Evolutionary conservation across 2,113 vertebrate genomes (phyloP), one percentile per base, ranked within the genome.

Genomic region (Colinus virginianus): DNA sequence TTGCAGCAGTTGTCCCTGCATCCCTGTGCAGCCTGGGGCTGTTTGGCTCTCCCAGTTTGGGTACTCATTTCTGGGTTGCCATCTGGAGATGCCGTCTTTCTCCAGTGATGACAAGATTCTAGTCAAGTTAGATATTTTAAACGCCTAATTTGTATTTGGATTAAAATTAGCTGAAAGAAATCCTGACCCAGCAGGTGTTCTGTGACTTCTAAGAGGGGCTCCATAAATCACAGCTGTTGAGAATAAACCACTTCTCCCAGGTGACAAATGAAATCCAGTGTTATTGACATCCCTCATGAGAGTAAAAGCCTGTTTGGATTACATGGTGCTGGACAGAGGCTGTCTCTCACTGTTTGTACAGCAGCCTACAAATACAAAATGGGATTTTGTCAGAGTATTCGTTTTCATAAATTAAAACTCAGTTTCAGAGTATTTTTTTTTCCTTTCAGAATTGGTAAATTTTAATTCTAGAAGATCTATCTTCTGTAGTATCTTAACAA

Each of bases 391-490:
- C 23, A 59, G 17, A 56, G 71, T 22, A 71, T 30, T 88, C 3
- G 45, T 66, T 45, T 45, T 74, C 30, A 6, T 56, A 69, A 84
- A 36, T 58, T 69, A 68, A 76, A 92, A 68, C 30, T 61, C n/a
- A 23, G 18, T 84, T 84, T 80, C 5, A 63, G 0, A 59, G 9
- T 9, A 61, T 61, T 88, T 93, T 28, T 6, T 7, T 36, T 70
- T 25, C 34, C 59, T 46, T 19, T 14, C 13, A 3, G 0, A 78
- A 91, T 89, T 59, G 7, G 56, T 42, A 78, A 38, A 82, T 72
- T 75, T 76, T 82, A 92, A 74, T 79, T 91, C 42, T 90, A n/a
- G 38, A 66, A 85, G 8, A 70, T 94, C 53, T 59, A 79, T 82
- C 58, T 84, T 66, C 40, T 55, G 38, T 66, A 45, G 11, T 76